A percentile compares a stretch with the other conserved stretches of the same genome.
phyloP scores from a whole-genome alignment of 2,888 invertebrate species.

The Criorhina ranunculi region DNA sequence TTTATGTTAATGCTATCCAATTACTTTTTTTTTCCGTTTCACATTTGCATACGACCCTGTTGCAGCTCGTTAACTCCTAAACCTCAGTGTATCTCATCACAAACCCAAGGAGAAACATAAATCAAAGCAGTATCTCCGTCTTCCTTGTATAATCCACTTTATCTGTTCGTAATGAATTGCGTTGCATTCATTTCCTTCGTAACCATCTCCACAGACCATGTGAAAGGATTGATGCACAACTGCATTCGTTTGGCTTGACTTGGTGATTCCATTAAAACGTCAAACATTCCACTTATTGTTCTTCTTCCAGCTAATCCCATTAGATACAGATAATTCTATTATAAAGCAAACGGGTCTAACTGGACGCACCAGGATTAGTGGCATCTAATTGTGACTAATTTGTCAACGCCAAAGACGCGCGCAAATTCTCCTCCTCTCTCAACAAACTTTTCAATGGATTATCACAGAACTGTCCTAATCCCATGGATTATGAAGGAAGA shows the following conservation, averaged over 20 bases:
- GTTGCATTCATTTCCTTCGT: constrained; percentile 12
- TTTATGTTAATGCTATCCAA: too few relatives aligned
- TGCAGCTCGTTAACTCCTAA: not conserved
- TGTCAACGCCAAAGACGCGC: constrained; percentile 4
- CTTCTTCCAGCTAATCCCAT: constrained; percentile 19
- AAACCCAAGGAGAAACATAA: constrained; percentile 2
- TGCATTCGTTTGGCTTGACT: constrained; percentile 11
- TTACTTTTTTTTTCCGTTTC: too few relatives aligned
- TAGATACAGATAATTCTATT: constrained; percentile 7
- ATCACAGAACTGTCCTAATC: not conserved
- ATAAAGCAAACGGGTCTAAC: constrained; percentile 24
- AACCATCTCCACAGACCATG: not conserved
- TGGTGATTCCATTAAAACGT: constrained; percentile 37
- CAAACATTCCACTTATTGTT: constrained; percentile 2
- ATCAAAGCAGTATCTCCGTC: constrained; percentile 18
- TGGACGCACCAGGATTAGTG: constrained; percentile 30
- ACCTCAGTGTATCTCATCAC: too few relatives aligned
- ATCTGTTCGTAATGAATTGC: constrained; percentile 40
- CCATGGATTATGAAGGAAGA: not conserved
- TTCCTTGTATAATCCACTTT: constrained; percentile 35
- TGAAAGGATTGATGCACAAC: constrained; percentile 6
- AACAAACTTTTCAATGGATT: constrained; percentile 8
- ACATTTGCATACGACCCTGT: not conserved
- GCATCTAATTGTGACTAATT: constrained; percentile 48
- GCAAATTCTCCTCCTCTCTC: not conserved